Base-by-base conservation (phyloP, 1,140 invertebrate genomes). In the Pseudoatta argentina region DNA sequence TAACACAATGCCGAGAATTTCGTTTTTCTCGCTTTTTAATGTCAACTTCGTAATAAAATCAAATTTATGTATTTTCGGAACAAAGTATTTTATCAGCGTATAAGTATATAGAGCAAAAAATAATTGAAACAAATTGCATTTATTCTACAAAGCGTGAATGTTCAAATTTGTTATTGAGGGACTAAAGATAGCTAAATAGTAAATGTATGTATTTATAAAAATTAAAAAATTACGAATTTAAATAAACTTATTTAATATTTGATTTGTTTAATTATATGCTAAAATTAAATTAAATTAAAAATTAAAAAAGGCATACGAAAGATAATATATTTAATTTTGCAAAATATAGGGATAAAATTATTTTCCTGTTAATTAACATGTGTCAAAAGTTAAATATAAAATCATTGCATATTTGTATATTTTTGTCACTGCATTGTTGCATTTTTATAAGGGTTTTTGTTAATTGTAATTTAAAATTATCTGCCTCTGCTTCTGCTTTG, bases 1-100 rank as follows among this genome's bases (percentile, higher is more conserved):
- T 92, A 94, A 93, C 92, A 91, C 88, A 75, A 55, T 89, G 77
- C 77, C 86, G 83, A 85, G 88, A 44, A 44, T 91, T 86, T 91
- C 86, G 76, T 71, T 87, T 78, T 77, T 48, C 51, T 34, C 57
- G 39, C 61, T 91, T 91, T 67, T 73, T 48, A 61, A 73, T 73
- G 53, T 61, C 79, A 82, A 61, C 79, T 82, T 24, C 5, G 34
- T 69, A 30, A 69, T 34, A 27, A 79, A 79, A 69, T 55, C n/a
- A 72, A 82, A 73, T 82, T 59, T 44, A 7, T 39, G 2, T 59
- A 44, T 72, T 81, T 81, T 71, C 4, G 16, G 16, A 69, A 71
- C 14, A 27, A 64, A 51, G 6, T 78, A 34, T 67, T 53, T 69
- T 18, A 51, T 34, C 16, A 67, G 5, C 8, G 24, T 3, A 12